phyloP scores from a whole-genome alignment of 2,113 vertebrate genomes.

The Bubo blakistoni region DNA sequence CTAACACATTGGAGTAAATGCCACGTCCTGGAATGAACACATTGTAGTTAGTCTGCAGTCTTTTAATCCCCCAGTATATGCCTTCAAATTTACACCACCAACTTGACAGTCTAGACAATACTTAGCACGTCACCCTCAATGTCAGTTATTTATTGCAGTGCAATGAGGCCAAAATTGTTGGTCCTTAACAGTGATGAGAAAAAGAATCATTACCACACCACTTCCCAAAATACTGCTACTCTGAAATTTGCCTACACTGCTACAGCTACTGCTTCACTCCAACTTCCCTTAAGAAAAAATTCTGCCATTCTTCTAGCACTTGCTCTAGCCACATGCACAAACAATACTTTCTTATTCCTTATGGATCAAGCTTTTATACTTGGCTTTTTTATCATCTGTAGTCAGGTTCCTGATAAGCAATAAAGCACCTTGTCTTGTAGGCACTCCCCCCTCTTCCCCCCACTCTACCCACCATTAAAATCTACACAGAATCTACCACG shows the following conservation, averaged over 20 bases:
- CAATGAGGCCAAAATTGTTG: background rate
- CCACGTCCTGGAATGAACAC: conserved; percentile 80
- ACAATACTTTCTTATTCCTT: background rate
- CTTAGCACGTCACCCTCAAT: background rate
- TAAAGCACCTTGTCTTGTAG: background rate
- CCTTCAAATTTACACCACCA: background rate
- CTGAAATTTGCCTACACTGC: background rate
- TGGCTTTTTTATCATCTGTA: background rate
- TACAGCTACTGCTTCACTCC: background rate
- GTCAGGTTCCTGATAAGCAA: background rate
- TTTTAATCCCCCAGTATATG: background rate
- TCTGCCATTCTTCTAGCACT: background rate
- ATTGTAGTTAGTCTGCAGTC: background rate
- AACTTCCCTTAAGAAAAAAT: background rate
- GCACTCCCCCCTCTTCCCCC: background rate
- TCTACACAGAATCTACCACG: background rate
- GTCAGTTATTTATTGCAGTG: background rate
- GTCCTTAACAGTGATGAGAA: background rate
- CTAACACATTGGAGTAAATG: conserved; percentile 97
- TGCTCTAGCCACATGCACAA: background rate
- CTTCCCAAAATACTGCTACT: background rate
- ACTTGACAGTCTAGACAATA: background rate
- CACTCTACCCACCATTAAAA: background rate
- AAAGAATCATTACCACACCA: background rate
- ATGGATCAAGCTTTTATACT: background rate